Evolutionary conservation across 2,113 vertebrate species (phyloP), one percentile per base, ranked within the genome.

Genomic region (Upupa epops): DNA sequence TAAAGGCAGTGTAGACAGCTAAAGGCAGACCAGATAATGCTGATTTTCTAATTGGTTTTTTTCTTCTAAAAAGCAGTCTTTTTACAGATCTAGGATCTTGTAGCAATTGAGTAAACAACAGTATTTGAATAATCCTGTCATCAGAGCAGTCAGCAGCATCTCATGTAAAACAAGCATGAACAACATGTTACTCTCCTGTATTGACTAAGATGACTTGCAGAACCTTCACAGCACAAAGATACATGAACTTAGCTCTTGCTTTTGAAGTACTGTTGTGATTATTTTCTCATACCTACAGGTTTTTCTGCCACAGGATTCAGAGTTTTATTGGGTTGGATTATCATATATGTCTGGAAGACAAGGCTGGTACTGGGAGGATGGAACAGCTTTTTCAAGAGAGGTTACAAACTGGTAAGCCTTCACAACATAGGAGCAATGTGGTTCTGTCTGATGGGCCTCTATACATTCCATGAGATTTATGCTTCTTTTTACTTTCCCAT

Each of bases 321-420:
- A 86, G 46, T 77, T 88, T 64, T 91, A 91, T 61, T 94, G 89
- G 89, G 45, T 91, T 74, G 85, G 85, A 73, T 82, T 94, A 37
- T 89, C 89, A 18, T 82, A 88, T 12, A 1, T 69, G 31, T 24
- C 81, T 45, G 66, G 82, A 81, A 89, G 18, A 31, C 68, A 5
- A 0, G 25, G 55, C 17, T 94, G 85, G 85, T 91, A 88, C 81
- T 94, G 92, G 92, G 92, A 86, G 40, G 89, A 94, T 73, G 85
- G 89, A 76, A 89, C 85, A 49, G 45, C 60, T 69, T 81, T 89
- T 59, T 81, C 81, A 20, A 81, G 37, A 63, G 74, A 88, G 61
- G 80, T 1, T 2, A 88, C 65, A 42, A 58, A 46, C 11, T 72
- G 88, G 92, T 94, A 85, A 85, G 60, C 18, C 55, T 77, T 63